A percentile compares a stretch with the other conserved stretches of the same genome.
Conservation (phyloP, 2,888 invertebrate species). For the Portevinia maculata region DNA sequence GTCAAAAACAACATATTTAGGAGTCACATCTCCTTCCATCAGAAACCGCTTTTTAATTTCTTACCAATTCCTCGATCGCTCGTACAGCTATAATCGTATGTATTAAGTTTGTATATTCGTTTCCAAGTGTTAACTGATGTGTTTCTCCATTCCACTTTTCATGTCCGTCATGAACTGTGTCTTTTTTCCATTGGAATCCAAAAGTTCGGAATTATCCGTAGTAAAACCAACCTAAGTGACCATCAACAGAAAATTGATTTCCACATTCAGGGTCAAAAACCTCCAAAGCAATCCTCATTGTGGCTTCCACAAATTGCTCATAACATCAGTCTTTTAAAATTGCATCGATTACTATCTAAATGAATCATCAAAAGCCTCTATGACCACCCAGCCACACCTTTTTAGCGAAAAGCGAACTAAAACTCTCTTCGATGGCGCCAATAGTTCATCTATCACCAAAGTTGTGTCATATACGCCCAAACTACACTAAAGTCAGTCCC, state of each 20-base stretch:
- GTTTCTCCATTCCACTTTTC: too few species aligned
- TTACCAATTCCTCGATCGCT: too few species aligned
- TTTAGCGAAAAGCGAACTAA: not conserved
- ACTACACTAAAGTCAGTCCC: slow-evolving; percentile 3
- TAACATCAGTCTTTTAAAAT: slow-evolving; percentile 46
- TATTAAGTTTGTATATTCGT: too few species aligned
- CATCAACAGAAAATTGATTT: slow-evolving; percentile 27
- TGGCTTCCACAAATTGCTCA: slow-evolving; percentile 25
- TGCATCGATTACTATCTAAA: slow-evolving; percentile 54
- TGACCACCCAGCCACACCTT: slow-evolving; percentile 39
- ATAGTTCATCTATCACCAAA: slow-evolving; percentile 42
- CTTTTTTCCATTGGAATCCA: too few species aligned
- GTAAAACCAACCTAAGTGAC: slow-evolving; percentile 9
- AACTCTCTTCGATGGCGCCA: slow-evolving; percentile 49
- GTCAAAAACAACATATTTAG: too few species aligned
- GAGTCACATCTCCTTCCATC: too few species aligned
- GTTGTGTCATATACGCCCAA: not conserved
- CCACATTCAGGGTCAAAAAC: slow-evolving; percentile 42
- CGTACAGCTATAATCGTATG: too few species aligned
- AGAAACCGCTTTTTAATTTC: too few species aligned
- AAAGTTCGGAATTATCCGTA: too few species aligned
- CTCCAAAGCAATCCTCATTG: slow-evolving; percentile 5
- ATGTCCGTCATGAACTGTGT: too few species aligned
- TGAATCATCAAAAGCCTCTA: slow-evolving; percentile 31
- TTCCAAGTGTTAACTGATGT: too few species aligned